Evolutionary conservation across 1,140 invertebrate genomes (phyloP).

Genomic region (Monomorium pharaonis): DNA sequence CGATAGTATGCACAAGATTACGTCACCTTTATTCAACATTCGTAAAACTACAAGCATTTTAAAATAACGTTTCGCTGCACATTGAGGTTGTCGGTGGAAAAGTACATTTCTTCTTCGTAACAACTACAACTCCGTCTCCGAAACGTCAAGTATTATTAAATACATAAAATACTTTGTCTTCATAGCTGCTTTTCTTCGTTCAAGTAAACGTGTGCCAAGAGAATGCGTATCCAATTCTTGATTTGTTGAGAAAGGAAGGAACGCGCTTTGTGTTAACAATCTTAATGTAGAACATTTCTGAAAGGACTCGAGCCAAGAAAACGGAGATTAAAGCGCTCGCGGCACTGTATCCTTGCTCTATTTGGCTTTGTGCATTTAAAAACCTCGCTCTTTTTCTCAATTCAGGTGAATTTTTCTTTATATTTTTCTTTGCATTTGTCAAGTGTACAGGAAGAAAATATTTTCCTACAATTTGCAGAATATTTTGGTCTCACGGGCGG

Average conservation of each 20-base stretch:
- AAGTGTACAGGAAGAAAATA: neutral
- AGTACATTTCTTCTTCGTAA: neutral
- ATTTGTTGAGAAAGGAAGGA: constrained; percentile 17
- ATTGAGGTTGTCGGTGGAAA: constrained; percentile 7
- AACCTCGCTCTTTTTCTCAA: constrained; percentile 16
- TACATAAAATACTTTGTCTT: constrained; percentile 5
- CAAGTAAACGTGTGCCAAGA: constrained; percentile 13
- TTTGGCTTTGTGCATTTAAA: constrained; percentile 33
- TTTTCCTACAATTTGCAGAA: neutral
- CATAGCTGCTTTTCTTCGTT: constrained; percentile 1
- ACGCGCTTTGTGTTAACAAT: constrained; percentile 51
- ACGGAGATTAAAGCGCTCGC: constrained; percentile 55
- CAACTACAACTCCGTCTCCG: neutral
- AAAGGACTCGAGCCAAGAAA: constrained; percentile 51
- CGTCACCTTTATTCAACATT: neutral
- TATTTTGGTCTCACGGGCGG: neutral
- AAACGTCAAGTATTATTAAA: constrained; percentile 20
- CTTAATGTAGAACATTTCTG: constrained; percentile 58
- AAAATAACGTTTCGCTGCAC: constrained; percentile 9
- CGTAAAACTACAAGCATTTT: neutral
- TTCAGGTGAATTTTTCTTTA: neutral
- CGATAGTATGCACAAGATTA: neutral
- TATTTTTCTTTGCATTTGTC: neutral
- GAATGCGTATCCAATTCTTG: constrained; percentile 41
- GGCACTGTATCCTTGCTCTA: neutral